Base-by-base conservation (phyloP, 2,113 vertebrate genomes). In the Pygoscelis antarcticus region DNA sequence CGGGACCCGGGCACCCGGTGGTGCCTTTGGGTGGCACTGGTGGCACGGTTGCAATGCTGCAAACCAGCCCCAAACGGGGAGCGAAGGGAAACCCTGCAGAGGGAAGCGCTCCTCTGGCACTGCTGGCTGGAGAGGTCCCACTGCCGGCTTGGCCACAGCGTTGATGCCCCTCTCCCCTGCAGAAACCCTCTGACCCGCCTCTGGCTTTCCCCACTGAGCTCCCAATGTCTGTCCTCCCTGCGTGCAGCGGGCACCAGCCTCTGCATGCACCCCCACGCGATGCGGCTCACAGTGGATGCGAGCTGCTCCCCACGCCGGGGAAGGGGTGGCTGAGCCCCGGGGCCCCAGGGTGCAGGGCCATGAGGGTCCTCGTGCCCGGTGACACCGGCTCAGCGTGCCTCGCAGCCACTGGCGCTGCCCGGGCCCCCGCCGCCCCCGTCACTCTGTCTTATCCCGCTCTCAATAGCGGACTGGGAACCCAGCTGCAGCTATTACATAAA, bases 401-500 rank as follows among this genome's bases (percentile, higher is more conserved):
- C 14, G 1, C 23, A 3, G 38, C 40, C 69, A 4, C 60, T 7
- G 3, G 46, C 0, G 2, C 71, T 16, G 49, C 70, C 61, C 4
- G 3, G 22, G 62, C 58, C 47, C 78, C 78, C 52, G 1, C 47
- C 4, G 7, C 54, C 84, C 89, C 69, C 32, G 69, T 78, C 74
- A 5, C 88, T 60, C 54, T n/a, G 44, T 20, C 76, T 81, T 8
- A 49, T 68, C 72, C 96, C 2, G 1, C 46, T 15, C 69, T 83
- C 80, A 61, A 47, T 40, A 61, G 90, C 72, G 6, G 86, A 60
- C 58, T 58, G 55, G 78, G 81, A 89, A 71, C 94, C 85, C 95
- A 80, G 96, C 97, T 87, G 97, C 95, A 30, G 77, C 94, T 82
- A 68, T 97, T 97, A 96, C 96, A 97, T 97, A 97, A 97, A 95